Evolutionary conservation across 2,888 invertebrate genomes (phyloP), one percentile per base, ranked within the genome.

Genomic region (Drosophila vallismaia): DNA sequence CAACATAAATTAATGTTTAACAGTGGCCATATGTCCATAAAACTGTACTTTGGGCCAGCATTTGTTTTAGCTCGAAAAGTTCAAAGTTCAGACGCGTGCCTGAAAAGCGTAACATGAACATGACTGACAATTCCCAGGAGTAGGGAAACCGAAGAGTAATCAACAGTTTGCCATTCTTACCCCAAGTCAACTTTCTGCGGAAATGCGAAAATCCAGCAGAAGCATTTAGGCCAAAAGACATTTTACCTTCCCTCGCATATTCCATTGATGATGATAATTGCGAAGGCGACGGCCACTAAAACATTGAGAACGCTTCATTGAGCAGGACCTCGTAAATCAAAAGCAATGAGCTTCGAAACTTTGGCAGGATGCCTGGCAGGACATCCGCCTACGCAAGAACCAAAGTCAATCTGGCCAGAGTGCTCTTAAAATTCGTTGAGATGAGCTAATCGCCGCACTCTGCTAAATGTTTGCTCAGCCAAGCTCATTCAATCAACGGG

Each of bases 81-180:
- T 87, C 79, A 87, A 77, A 82, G 83, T 79, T 79, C 66, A 82
- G 75, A 70, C 77, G 75, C 79, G 72, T 83, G 87, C 69, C 58
- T 42, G 52, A 33, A 10, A 33, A 33, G n/a, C 33, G 33, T 33
- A 33, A 4, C 51, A 12, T 29, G 56, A 51, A 67, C 67, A 77
- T 77, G 78, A 78, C 78, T 74, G 78, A 66, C 81, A 81, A 77
- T 72, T 76, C 49, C 63, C 9, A 42, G 42, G 19, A 19, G 31
- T 19, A 9, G 59, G 40, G 53, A 44, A 40, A 59, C 9, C 54
- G 69, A 45, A 44, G 44, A 69, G 60, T 71, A 75, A 82, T 87
- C 82, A 87, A 85, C 88, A 87, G 88, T 75, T 85, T 83, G 82
- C 74, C 87, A 75, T 75, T 74, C 69, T 62, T 51, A 62, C 38